Evolutionary conservation across 2,113 vertebrate genomes (phyloP).

Genomic region (Coregonus clupeaformis): DNA sequence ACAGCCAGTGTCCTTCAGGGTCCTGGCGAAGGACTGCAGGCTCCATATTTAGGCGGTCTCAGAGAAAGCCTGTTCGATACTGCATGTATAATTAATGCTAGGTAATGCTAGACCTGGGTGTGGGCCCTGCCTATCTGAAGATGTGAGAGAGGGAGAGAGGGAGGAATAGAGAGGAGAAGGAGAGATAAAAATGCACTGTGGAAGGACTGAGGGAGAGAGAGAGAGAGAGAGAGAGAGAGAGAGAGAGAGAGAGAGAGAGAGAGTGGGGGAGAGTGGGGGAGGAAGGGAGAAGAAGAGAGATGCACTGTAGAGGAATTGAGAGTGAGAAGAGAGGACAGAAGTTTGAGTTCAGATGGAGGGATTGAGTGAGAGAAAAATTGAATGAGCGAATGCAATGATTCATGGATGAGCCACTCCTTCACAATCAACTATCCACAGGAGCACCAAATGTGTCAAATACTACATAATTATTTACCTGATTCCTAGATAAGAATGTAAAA

Average conservation of each 20-base stretch:
- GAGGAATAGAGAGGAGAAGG: too few species aligned
- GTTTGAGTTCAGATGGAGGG: too few species aligned
- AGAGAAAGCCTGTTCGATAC: constrained; percentile 76
- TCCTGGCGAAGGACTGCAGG: constrained; percentile 57
- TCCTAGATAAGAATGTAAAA: background rate
- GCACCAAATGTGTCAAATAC: constrained; percentile 18
- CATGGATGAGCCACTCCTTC: background rate
- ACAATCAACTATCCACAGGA: constrained; percentile 14
- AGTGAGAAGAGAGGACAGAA: background rate
- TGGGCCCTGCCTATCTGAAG: constrained; percentile 27
- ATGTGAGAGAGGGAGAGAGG: constrained; percentile 27
- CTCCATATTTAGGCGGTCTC: constrained; percentile 75
- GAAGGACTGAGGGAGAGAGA: background rate
- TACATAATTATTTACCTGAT: background rate
- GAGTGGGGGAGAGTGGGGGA: too few species aligned
- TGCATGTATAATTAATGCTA: constrained; percentile 78
- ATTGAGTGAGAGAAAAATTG: constrained; percentile 5
- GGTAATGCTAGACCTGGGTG: constrained; percentile 76
- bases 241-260: too few species aligned
- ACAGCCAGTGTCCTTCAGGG: constrained; percentile 72
- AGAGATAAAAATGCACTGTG: background rate
- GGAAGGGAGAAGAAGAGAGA: background rate
- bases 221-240: too few species aligned
- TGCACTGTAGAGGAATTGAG: too few species aligned
- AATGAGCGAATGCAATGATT: constrained; percentile 52